These are phyloP conservation scores for Dysmachus trigonus DNA, from an alignment of 2,888 invertebrate species.

Conservation along the genomic window DNA sequence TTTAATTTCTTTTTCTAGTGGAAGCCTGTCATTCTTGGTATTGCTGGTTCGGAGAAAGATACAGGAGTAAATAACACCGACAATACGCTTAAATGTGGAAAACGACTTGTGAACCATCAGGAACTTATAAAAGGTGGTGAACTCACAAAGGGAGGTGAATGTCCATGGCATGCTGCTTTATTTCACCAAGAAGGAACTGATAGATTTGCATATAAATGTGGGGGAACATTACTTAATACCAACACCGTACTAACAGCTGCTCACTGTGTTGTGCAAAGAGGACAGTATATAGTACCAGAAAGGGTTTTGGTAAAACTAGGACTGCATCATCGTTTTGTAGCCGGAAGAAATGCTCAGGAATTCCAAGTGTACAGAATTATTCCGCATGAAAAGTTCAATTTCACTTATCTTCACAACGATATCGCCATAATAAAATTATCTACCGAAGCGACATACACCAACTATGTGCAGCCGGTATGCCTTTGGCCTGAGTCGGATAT, in stretches of 20 bases:
- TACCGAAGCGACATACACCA: conserved; percentile 56
- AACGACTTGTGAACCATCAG: conserved; percentile 41
- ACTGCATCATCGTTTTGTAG: conserved; percentile 60
- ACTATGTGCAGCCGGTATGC: conserved; percentile 63
- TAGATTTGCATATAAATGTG: conserved; percentile 57
- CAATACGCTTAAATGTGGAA: conserved; percentile 35
- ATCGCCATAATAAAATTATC: conserved; percentile 60
- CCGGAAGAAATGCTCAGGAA: conserved; percentile 58
- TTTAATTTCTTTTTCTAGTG: conserved; percentile 9
- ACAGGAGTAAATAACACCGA: not conserved
- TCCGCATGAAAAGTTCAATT: conserved; percentile 41
- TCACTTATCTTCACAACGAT: conserved; percentile 54
- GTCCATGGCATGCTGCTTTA: conserved; percentile 65
- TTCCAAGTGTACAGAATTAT: conserved; percentile 50
- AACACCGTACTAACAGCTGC: conserved; percentile 58
- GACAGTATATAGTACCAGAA: conserved; percentile 55
- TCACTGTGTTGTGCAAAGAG: conserved; percentile 59
- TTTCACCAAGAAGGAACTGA: conserved; percentile 50
- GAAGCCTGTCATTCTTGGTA: not conserved
- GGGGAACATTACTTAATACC: conserved; percentile 61
- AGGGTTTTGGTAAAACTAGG: conserved; percentile 60
- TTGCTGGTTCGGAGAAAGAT: conserved; percentile 41
- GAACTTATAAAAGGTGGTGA: conserved; percentile 60
- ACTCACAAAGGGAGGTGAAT: conserved; percentile 62
- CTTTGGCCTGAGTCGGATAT: conserved; percentile 57